Base-by-base conservation (phyloP, 1,140 invertebrate genomes). In the Reticulitermes speratus region DNA sequence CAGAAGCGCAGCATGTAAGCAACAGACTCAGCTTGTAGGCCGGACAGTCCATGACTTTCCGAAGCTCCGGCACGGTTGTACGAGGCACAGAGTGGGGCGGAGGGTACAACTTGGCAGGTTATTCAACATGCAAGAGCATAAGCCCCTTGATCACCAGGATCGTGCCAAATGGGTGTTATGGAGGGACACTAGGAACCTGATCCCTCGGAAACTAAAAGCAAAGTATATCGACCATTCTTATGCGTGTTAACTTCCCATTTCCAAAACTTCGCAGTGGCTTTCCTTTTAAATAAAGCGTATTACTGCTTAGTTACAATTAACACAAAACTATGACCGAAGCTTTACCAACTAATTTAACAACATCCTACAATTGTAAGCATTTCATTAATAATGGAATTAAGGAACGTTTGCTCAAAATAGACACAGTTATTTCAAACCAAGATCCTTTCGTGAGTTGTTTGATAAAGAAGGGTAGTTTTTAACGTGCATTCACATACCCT, bases 31-130 rank as follows among this genome's bases (percentile, higher is more conserved):
- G 25, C 65, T 30, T 75, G 65, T 9, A 75, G 65, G n/a, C 65
- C n/a, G 65, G 65, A 75, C 1, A 75, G 65, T 30, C 30, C 3
- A 75, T 75, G 25, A 75, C 65, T 75, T 75, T 30, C 65, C 65
- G n/a, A 75, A 30, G 65, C 65, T 30, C 25, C n/a, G 8, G 25
- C n/a, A 25, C 59, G 59, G n/a, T 75, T 30, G 65, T 12, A 75
- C 65, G 12, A 75, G 65, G n/a, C 65, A 30, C 65, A 30, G 2
- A 25, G 65, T 25, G n/a, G 38, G n/a, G 25, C 65, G n/a, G 65
- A 30, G 65, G n/a, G 65, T 75, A 25, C n/a, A 75, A 75, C n/a
- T 75, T 75, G 65, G 65, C 65, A 75, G 65, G n/a, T 75, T 75
- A 75, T 75, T 3, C 65, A 25, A 25, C 21, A 25, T 30, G 65